phyloP scores from a whole-genome alignment of 2,113 vertebrate genomes.

The Bufo bufo region DNA sequence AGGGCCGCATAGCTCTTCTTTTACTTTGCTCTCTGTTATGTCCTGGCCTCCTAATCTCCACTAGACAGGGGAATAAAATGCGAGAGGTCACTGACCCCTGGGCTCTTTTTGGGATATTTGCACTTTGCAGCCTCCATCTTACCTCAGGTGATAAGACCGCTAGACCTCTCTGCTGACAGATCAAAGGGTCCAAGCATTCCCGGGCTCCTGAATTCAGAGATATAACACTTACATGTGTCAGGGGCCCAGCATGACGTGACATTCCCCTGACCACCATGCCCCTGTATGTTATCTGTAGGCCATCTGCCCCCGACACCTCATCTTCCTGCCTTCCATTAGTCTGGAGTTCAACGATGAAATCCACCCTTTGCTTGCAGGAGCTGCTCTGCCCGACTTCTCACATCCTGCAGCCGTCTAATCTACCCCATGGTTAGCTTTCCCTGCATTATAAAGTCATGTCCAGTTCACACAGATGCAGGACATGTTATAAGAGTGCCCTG shows the following conservation, averaged over 20 bases:
- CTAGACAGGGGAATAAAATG: constrained; percentile 57
- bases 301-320: background rate
- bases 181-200: constrained; percentile 53
- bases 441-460: no score
- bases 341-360: background rate
- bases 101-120: constrained; percentile 35
- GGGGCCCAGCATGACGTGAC: no score
- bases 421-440: no score
- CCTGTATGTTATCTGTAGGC: background rate
- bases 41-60: constrained; percentile 32
- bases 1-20: background rate
- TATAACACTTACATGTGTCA: no score
- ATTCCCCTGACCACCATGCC: background rate
- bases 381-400: no score
- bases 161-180: constrained; percentile 51
- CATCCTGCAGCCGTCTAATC: no score
- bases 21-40: background rate
- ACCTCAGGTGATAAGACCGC: constrained; percentile 20
- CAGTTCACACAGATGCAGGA: no score
- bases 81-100: constrained; percentile 54
- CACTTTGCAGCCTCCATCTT: constrained; percentile 55
- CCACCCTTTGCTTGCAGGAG: background rate
- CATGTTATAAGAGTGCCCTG: no score
- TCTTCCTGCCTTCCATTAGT: background rate
- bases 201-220: background rate